Conservation (phyloP, 1,140 invertebrate genomes). For the Coptotermes formosanus region DNA sequence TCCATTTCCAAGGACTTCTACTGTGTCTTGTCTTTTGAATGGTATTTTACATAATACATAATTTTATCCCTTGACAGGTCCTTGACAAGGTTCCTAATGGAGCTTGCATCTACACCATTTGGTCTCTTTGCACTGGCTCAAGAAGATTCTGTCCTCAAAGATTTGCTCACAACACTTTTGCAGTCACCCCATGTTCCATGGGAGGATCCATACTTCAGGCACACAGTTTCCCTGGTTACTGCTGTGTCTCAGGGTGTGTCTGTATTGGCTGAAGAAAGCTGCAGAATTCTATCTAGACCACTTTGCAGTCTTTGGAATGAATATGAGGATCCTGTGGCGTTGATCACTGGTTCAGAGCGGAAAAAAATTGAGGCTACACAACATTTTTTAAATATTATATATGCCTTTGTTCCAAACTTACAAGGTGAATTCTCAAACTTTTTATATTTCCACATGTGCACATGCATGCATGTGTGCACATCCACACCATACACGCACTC, state of each 20-base stretch:
- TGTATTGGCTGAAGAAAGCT: background rate
- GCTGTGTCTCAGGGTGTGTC: background rate
- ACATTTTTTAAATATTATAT: background rate
- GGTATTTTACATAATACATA: too few species aligned
- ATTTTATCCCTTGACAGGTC: background rate
- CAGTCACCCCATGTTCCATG: background rate
- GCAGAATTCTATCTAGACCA: background rate
- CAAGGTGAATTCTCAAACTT: background rate
- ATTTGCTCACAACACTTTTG: background rate
- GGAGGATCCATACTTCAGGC: background rate
- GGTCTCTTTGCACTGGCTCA: background rate
- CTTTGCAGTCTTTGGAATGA: background rate
- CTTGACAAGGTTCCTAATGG: background rate
- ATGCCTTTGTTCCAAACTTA: background rate
- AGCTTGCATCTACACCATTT: background rate
- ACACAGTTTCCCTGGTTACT: background rate
- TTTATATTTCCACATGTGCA: too few species aligned
- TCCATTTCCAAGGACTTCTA: too few species aligned
- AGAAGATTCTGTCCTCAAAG: background rate
- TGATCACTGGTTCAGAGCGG: background rate
- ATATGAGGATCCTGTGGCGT: background rate
- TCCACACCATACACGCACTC: too few species aligned
- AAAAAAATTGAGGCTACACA: background rate
- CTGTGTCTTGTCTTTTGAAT: too few species aligned
- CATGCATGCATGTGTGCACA: too few species aligned